Evolutionary conservation across 2,113 vertebrate species (phyloP).

Genomic region (Uria aalge): DNA sequence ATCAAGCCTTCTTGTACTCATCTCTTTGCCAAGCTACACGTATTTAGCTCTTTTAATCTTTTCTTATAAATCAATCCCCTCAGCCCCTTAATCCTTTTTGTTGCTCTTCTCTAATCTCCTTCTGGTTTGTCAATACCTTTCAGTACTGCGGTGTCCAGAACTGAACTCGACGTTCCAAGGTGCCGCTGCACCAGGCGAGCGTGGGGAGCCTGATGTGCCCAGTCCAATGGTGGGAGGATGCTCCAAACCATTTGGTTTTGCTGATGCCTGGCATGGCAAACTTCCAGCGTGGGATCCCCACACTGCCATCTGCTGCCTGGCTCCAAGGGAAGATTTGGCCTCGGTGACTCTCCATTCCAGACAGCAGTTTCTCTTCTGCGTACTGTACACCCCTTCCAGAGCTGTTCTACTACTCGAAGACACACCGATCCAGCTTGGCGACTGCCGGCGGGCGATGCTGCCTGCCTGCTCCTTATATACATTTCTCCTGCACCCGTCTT

Average conservation of each 20-base stretch:
- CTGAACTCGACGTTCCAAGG: neutral
- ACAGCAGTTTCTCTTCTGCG: neutral
- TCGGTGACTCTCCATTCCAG: accelerated
- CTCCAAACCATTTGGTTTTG: neutral
- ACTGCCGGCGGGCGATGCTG: too few relatives aligned
- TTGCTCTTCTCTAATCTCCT: conserved; percentile 51
- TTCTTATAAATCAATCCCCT: conserved; percentile 54
- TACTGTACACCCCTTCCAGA: accelerated
- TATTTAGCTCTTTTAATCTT: conserved; percentile 60
- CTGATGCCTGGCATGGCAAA: neutral
- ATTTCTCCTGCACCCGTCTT: neutral
- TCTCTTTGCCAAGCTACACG: conserved; percentile 31
- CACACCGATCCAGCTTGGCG: accelerated
- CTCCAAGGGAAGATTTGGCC: neutral
- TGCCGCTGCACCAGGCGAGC: accelerated
- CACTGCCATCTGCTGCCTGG: neutral
- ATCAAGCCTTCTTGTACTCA: neutral
- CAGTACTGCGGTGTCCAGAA: neutral
- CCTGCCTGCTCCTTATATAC: neutral
- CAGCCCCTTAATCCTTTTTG: conserved; percentile 63
- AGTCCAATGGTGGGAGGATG: neutral
- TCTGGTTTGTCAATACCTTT: neutral
- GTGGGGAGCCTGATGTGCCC: accelerated
- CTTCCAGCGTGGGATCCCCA: neutral
- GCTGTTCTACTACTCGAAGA: accelerated